Percentiles rank a stretch among this genome's conserved stretches.
Conservation (phyloP, 1,140 invertebrate genomes). For the Eumeta japonica region DNA sequence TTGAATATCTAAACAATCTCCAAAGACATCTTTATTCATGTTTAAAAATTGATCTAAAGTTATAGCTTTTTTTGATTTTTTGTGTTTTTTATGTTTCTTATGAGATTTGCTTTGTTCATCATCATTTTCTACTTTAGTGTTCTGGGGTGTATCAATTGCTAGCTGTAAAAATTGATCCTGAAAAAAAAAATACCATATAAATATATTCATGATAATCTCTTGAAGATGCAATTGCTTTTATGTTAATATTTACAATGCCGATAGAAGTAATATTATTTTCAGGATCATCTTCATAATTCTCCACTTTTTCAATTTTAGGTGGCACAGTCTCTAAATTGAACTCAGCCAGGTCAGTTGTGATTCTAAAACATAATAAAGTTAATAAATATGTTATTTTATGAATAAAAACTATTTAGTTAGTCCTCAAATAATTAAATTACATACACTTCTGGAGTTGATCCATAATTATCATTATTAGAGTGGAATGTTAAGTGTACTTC, state of each 20-base stretch:
- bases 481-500: constrained; percentile 66
- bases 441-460: constrained; percentile 63
- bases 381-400: not conserved
- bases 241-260: constrained; percentile 30
- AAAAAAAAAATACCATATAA: constrained; percentile 13
- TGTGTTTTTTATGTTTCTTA: constrained; percentile 50
- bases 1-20: constrained; percentile 42
- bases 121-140: constrained; percentile 13
- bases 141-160: constrained; percentile 26
- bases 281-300: constrained; percentile 14
- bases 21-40: constrained; percentile 55
- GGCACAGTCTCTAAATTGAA: constrained; percentile 44
- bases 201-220: not conserved
- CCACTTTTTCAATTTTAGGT: constrained; percentile 36
- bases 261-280: constrained; percentile 18
- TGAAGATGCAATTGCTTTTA: not conserved
- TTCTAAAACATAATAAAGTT: not conserved
- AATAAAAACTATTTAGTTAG: not conserved
- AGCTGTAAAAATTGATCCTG: constrained; percentile 38
- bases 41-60: constrained; percentile 50
- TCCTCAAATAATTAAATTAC: constrained; percentile 6
- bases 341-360: constrained; percentile 11
- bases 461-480: constrained; percentile 63
- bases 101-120: no score
- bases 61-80: constrained; percentile 47